Conservation (phyloP, 2,113 vertebrate genomes). For the Peromyscus maniculatus region DNA sequence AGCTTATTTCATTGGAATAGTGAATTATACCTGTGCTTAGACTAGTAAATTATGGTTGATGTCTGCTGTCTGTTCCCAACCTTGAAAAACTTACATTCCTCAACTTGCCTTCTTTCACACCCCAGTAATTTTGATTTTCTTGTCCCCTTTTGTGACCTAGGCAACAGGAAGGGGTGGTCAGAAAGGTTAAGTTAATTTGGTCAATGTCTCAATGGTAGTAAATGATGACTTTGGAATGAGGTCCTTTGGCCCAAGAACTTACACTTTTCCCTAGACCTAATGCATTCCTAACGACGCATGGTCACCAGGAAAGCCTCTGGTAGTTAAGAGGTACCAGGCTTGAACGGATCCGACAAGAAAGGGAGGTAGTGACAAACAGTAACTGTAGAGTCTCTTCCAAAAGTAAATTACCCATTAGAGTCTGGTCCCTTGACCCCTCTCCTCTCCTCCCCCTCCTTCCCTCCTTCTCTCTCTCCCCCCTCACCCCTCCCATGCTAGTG, state of each 20-base stretch:
- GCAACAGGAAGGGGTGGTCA: background rate
- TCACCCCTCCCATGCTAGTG: background rate
- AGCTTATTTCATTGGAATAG: constrained; percentile 58
- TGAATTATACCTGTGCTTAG: constrained; percentile 46
- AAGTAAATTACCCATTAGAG: background rate
- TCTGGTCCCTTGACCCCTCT: background rate
- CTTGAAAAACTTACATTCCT: background rate
- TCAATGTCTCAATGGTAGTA: background rate
- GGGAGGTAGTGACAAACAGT: background rate
- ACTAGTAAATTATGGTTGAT: background rate
- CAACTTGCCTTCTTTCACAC: background rate
- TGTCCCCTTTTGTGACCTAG: background rate
- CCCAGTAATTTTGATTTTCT: background rate
- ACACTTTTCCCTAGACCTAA: background rate
- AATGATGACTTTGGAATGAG: background rate
- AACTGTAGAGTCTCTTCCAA: background rate
- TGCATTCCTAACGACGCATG: background rate
- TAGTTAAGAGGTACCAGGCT: background rate
- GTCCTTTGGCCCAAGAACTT: background rate
- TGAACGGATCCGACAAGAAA: background rate
- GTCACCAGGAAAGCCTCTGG: background rate
- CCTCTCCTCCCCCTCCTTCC: too few relatives aligned
- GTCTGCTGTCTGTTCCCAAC: background rate
- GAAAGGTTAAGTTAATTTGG: background rate
- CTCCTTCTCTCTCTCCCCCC: background rate